Base-by-base conservation (phyloP, 2,113 vertebrate genomes). In the Rhea pennata region DNA sequence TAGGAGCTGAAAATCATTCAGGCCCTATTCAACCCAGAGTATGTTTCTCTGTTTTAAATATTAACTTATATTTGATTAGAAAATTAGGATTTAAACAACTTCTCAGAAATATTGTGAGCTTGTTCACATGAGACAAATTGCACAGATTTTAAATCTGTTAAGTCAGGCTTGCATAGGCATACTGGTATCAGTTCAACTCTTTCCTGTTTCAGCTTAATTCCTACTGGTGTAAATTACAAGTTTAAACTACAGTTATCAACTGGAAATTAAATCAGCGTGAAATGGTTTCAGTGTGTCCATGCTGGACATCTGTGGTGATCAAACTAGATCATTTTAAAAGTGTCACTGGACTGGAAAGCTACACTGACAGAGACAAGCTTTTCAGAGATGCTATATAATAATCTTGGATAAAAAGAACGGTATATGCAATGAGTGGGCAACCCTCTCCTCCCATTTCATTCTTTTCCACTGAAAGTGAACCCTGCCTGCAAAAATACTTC, bases 231-330 rank as follows among this genome's bases (percentile, higher is more conserved):
- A 94, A 96, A 94, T 82, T 74, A 69, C 54, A 33, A 27, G 94
- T 89, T 91, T 92, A 92, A 96, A 88, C 95, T 91, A 91, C 4
- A 7, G 29, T 59, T 33, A 59, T 36, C 70, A 66, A 50, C 78
- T 85, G 72, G 86, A 74, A 96, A 96, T 93, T 92, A 94, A 92
- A 95, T 92, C 92, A 96, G 73, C 80, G 22, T 46, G 66, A 46
- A 44, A 82, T 31, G 73, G 71, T 74, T 92, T 94, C 84, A 76
- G n/a, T 50, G 44, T 50, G 84, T 87, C 87, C 90, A 75, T 89
- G 92, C 71, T 51, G 64, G 58, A 12, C 50, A 94, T 87, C 87
- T 74, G 46, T 73, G 75, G 70, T 29, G 46, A 50, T 69, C 46
- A 79, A 87, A 70, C 17, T 2, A 87, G 44, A 87, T 16, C 24